Percentiles rank a stretch among this genome's conserved stretches.
These are phyloP conservation scores for Doryteuthis pealeii DNA, from an alignment of 1,140 invertebrate genomes.

Conservation along the genomic window DNA sequence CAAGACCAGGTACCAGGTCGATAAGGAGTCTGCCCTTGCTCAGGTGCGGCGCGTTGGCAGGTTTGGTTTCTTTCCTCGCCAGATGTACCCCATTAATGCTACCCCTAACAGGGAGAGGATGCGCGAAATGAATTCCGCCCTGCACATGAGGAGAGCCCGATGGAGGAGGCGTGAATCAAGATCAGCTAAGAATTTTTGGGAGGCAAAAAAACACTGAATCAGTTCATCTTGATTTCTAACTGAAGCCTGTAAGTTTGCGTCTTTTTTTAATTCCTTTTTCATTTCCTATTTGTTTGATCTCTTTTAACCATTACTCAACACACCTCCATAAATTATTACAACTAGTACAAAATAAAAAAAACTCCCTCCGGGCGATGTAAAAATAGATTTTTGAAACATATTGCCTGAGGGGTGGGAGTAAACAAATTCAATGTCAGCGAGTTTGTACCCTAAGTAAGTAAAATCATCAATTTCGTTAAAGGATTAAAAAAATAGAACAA, in stretches of 20 bases:
- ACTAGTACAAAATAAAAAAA: no score
- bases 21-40: background rate
- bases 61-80: background rate
- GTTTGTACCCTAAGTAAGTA: no score
- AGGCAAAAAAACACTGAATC: background rate
- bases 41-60: background rate
- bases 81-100: background rate
- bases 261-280: background rate
- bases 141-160: background rate
- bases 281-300: background rate
- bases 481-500: no score
- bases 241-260: background rate
- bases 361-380: no score
- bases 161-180: background rate
- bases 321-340: background rate
- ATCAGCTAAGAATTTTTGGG: constrained; percentile 1
- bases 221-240: background rate
- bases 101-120: background rate
- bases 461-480: no score
- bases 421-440: no score
- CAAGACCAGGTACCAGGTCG: background rate
- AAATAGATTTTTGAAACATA: no score
- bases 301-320: background rate
- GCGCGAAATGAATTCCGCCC: background rate
- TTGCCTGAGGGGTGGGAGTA: no score